Percentiles rank a stretch among this genome's conserved stretches.
phyloP scores from a whole-genome alignment of 2,113 vertebrate species.

The Brevimyrus niger region DNA sequence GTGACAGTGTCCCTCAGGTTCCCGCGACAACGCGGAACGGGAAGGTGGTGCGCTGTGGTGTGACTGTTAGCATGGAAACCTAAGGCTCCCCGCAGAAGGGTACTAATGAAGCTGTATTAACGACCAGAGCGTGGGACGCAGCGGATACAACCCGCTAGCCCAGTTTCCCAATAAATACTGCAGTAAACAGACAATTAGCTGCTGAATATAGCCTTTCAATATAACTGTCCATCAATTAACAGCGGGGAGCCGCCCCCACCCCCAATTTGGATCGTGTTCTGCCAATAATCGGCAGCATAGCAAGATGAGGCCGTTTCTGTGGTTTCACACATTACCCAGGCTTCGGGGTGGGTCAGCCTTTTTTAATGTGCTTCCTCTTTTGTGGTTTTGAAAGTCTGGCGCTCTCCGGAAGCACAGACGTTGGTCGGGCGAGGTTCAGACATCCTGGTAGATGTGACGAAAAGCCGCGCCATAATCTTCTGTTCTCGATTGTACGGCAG shows the following conservation, averaged over 20 bases:
- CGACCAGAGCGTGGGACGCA: constrained; percentile 29
- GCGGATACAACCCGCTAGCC: constrained; percentile 51
- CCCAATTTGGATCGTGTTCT: constrained; percentile 47
- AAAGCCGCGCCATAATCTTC: background rate
- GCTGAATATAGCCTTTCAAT: constrained; percentile 47
- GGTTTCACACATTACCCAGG: constrained; percentile 35
- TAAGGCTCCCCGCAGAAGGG: constrained; percentile 33
- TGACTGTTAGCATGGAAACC: constrained; percentile 36
- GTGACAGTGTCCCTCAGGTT: background rate
- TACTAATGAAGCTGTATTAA: constrained; percentile 57
- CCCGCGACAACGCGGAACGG: background rate
- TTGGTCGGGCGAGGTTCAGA: background rate
- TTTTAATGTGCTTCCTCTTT: background rate
- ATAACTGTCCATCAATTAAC: constrained; percentile 58
- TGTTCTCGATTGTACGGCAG: background rate
- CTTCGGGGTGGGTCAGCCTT: background rate
- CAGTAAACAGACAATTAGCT: constrained; percentile 58
- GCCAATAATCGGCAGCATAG: constrained; percentile 48
- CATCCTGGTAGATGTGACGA: background rate
- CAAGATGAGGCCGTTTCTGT: constrained; percentile 33
- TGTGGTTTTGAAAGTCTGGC: background rate
- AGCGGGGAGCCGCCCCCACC: constrained; percentile 36
- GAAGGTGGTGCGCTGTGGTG: no score
- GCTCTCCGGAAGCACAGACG: background rate
- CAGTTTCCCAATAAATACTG: constrained; percentile 53